A percentile compares a stretch with the other conserved stretches of the same genome.
Evolutionary conservation across 2,888 invertebrate genomes (phyloP).

Genomic region (Camponotus fellah): DNA sequence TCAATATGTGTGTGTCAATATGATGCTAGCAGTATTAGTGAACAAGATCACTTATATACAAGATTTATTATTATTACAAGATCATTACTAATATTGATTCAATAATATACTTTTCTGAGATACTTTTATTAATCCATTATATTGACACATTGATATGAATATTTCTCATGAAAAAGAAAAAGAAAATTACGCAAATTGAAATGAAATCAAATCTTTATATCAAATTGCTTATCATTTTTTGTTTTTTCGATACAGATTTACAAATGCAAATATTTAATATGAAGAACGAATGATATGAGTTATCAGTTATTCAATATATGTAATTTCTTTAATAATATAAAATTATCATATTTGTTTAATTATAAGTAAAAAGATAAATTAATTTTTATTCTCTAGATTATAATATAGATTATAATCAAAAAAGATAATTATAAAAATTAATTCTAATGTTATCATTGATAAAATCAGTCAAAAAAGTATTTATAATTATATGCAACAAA

Average conservation of each 20-base stretch:
- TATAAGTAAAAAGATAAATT: conserved; percentile 2
- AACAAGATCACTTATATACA: conserved; percentile 2
- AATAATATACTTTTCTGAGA: background rate
- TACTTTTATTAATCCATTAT: background rate
- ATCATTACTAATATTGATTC: conserved; percentile 22
- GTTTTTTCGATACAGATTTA: background rate
- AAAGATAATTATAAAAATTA: background rate
- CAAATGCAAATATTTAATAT: background rate
- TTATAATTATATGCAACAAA: background rate
- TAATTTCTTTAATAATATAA: background rate
- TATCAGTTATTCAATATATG: no score
- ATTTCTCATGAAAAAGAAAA: background rate
- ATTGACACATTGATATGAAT: conserved; percentile 4
- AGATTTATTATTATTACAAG: no score
- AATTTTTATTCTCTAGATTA: background rate
- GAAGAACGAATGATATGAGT: background rate
- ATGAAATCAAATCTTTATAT: background rate
- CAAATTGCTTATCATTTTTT: background rate
- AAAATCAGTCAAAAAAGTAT: background rate
- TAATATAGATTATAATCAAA: background rate
- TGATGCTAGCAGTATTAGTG: conserved; percentile 2
- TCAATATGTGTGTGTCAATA: background rate
- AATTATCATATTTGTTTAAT: background rate
- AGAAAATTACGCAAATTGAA: background rate
- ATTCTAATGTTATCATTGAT: background rate